Evolutionary conservation across 2,888 invertebrate species (phyloP).

Genomic region (Capitulum mitella): DNA sequence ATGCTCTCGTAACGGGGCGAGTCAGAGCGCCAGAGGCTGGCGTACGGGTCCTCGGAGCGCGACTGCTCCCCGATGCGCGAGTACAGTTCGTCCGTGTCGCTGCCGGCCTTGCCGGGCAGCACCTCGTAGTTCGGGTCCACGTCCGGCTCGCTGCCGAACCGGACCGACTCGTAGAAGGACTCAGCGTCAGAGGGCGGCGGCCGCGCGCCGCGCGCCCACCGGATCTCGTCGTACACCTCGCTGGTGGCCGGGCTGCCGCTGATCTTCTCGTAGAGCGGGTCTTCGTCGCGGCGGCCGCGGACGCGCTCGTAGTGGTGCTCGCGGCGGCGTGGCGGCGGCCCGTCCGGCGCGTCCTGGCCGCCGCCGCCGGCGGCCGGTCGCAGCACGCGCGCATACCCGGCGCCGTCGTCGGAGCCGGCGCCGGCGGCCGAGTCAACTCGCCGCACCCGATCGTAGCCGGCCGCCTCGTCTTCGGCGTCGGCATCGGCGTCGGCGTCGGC

Average conservation of each 20-base stretch:
- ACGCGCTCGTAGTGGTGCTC: conserved; percentile 23
- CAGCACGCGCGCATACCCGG: neutral
- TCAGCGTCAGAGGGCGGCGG: neutral
- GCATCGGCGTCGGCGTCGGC: neutral
- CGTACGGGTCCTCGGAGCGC: neutral
- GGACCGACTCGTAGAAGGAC: conserved; percentile 22
- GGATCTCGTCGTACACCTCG: conserved; percentile 14
- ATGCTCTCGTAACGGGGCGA: conserved; percentile 16
- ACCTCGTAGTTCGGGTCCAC: neutral
- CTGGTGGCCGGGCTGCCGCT: conserved; percentile 16
- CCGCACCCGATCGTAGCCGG: neutral
- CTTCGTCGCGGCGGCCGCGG: neutral
- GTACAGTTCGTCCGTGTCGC: conserved; percentile 22
- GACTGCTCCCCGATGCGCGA: neutral
- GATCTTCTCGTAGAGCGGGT: conserved; percentile 23
- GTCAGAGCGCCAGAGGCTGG: conserved; percentile 1
- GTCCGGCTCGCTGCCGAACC: conserved; percentile 4
- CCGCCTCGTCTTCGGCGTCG: neutral
- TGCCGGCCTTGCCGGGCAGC: neutral
- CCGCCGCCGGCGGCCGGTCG: neutral
- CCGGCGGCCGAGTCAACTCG: neutral
- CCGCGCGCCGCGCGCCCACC: neutral
- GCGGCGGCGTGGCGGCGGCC: neutral
- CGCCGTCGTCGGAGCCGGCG: neutral
- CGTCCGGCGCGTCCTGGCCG: neutral